Evolutionary conservation across 2,797 vertebrate genomes (phyloP).

Genomic region (Lerista edwardsae): DNA sequence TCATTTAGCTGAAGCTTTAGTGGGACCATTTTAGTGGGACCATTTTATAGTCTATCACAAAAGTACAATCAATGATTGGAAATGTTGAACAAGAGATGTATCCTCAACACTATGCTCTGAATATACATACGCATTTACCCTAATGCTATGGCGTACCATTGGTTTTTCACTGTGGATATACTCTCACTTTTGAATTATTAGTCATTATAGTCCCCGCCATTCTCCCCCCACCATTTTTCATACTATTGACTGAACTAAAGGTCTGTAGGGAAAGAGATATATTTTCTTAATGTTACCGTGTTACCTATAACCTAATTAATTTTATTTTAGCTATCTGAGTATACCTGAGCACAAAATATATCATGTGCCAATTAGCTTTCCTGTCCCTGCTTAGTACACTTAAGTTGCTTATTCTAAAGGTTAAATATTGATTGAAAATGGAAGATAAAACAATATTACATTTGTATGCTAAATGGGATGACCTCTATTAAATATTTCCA

Average conservation of each 20-base stretch:
- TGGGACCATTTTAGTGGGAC: not conserved
- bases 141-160: conserved; percentile 9
- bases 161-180: conserved; percentile 10
- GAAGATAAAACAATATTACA: conserved; percentile 59
- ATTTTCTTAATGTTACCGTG: conserved; percentile 64
- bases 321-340: conserved; percentile 70
- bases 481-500: conserved; percentile 61
- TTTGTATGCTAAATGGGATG: conserved; percentile 66
- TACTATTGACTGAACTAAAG: conserved; percentile 68
- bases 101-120: not conserved
- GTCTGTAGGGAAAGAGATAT: conserved; percentile 63
- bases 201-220: conserved; percentile 50
- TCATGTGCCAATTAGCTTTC: conserved; percentile 63
- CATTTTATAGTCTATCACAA: not conserved
- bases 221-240: conserved; percentile 58
- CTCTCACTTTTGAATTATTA: not conserved
- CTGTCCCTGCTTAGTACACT: conserved; percentile 65
- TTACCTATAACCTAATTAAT: conserved; percentile 74
- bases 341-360: conserved; percentile 72
- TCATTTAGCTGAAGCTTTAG: not conserved
- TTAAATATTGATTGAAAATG: conserved; percentile 72
- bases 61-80: no score
- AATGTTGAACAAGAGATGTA: not conserved
- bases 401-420: conserved; percentile 68
- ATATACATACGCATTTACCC: conserved; percentile 2